Evolutionary conservation across 64 coral and sea anemone genomes (phyloP), one percentile per base, ranked within the genome.

Genomic region (Actinia tenebrosa): DNA sequence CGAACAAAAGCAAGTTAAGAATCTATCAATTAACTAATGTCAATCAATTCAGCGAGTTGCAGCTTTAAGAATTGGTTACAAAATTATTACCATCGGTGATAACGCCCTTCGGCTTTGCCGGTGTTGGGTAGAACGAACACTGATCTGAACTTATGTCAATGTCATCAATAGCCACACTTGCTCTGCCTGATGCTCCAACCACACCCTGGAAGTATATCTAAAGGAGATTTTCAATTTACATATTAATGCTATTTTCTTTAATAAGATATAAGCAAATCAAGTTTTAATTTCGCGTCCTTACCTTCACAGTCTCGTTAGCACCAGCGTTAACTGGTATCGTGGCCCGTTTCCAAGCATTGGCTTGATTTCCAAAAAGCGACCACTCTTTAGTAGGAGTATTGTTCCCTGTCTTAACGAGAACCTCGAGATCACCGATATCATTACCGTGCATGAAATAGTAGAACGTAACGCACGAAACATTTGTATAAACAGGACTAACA

Each of bases 161-260:
- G 14, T 75, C 69, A 42, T 75, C 69, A 42, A 75, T 42, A 42
- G 22, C 69, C 14, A 75, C 69, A 25, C 69, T 75, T 13, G 69
- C 7, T 75, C 27, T 27, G 3, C 69, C 69, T 75, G 69, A 42
- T 75, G 69, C 7, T 13, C 69, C 69, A 30, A 75, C 69, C 25
- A 75, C 69, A 75, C 69, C 69, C 69, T 75, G 69, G 23, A 75
- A 75, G 69, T 75, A 75, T 42, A 75, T 26, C 69, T 75, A 11
- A 26, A 14, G 2, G 20, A 75, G 27, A 75, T 23, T 23, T 23
- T 6, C 7, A 10, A 58, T 58, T 58, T 23, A 69, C 30, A 37
- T 37, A 37, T 37, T 37, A 37, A 37, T 37, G 30, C 30, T 37
- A 37, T 37, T 37, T 37, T 37, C 30, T 37, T 37, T 37, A 37